Evolutionary conservation across 2,113 vertebrate genomes (phyloP), one percentile per base, ranked within the genome.

Genomic region (Grallaria varia): DNA sequence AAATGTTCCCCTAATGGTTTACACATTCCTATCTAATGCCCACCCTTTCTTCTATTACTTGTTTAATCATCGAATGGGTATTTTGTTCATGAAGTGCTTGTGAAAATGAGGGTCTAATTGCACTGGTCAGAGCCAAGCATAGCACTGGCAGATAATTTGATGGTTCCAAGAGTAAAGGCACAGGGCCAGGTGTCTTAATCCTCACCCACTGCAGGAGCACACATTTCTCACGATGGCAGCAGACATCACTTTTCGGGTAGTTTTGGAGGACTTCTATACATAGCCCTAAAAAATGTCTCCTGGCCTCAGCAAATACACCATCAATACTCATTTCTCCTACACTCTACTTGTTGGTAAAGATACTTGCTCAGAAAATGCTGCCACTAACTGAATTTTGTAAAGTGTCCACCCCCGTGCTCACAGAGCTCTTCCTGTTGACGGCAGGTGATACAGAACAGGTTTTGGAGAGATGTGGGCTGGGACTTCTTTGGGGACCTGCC

Each of bases 1-100:
- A 97, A 96, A 97, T 96, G 89, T 96, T 97, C 96, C 97, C 96
- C 96, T 93, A 91, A 97, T 97, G 97, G 97, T 96, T 98, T 97
- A 96, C 96, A 95, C 97, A 98, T 98, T 98, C 97, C 96, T 97
- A 95, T 96, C 84, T 97, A 97, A 97, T 97, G 97, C 97, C 97
- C 90, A 92, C 88, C 92, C 94, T 96, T 97, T 97, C 96, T 97
- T 97, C 67, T 89, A 73, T 97, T 97, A 96, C 93, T 94, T 77
- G 55, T 91, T 95, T 95, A 96, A 97, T 96, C 90, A 93, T 94
- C 58, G 8, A 88, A 85, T 88, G 78, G 94, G 78, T 94, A 97
- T 96, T 96, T 94, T 91, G 88, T 92, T 96, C 93, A 95, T 94
- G 94, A 96, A 96, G 95, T 86, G 90, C 90, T 90, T 89, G 90